Evolutionary conservation across 2,797 vertebrate species (phyloP), one percentile per base, ranked within the genome.

Genomic region (Vultur gryphus): DNA sequence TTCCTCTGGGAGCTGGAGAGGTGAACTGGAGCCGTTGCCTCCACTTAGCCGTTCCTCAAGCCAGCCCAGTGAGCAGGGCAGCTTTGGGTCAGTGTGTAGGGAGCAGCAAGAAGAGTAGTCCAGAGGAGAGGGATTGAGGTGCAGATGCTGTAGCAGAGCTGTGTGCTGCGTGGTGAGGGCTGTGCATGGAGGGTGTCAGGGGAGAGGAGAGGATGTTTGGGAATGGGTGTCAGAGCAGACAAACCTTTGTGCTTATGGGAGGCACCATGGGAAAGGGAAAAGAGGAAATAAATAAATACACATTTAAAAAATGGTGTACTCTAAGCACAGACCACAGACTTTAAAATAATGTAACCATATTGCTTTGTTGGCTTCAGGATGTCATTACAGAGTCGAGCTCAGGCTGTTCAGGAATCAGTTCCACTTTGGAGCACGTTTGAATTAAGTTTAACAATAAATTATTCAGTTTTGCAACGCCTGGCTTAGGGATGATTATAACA

Each of bases 401-500:
- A 61, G 46, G 48, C 33, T 84, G n/a, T n/a, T 73, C 29, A 65
- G n/a, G 62, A 79, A 41, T 77, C 69, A 78, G 52, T 86, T 92
- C 54, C 29, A 44, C 51, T 77, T 86, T 73, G 70, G 81, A 90
- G 28, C 8, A 49, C 0, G 8, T 69, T 62, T 86, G 61, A 75
- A 76, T 78, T 81, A 72, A 82, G 64, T 94, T 93, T 78, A 90
- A 84, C 28, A 86, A 79, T 92, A 96, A 95, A 95, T 69, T 84
- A 84, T 92, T 96, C 70, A 44, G 54, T 76, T 93, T 81, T 86
- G 37, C 79, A 91, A 51, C 48, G 43, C 57, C 28, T 86, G 35
- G 21, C 28, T 87, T 93, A 65, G 43, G 29, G 46, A 69, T 91
- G 29, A 64, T 65, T 84, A 62, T 87, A 93, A 73, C 43, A 78